phyloP scores from a whole-genome alignment of 2,797 vertebrate species.

The Neostethus bicornis region DNA sequence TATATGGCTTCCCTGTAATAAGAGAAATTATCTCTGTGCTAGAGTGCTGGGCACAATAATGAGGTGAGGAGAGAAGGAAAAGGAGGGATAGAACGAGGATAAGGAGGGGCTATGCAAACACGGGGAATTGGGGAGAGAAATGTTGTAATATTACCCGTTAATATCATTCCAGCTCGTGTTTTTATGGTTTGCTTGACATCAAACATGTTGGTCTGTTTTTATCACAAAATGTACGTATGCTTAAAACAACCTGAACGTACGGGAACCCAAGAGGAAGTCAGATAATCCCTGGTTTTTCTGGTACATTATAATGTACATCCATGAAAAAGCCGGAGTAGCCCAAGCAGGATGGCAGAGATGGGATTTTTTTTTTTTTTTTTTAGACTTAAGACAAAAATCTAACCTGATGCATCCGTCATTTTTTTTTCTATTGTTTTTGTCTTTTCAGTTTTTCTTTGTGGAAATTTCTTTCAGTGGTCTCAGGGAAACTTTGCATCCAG shows the following conservation, averaged over 20 bases:
- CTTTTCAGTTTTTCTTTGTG: no score
- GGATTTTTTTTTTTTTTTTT: neutral
- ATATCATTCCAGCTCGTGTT: constrained; percentile 45
- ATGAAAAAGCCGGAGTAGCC: neutral
- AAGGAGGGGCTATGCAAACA: constrained; percentile 41
- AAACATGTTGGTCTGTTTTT: constrained; percentile 39
- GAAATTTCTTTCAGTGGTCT: no score
- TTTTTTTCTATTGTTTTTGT: no score
- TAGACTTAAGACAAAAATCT: neutral
- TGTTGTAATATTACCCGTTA: constrained; percentile 60
- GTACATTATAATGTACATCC: neutral
- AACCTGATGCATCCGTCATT: no score
- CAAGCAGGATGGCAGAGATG: neutral
- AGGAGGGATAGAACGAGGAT: no score
- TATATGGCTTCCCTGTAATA: constrained; percentile 64
- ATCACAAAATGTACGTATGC: constrained; percentile 43
- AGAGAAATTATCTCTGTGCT: constrained; percentile 64
- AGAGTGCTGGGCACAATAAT: constrained; percentile 49
- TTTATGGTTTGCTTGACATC: constrained; percentile 41
- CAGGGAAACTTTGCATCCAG: no score
- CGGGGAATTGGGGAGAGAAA: constrained; percentile 29
- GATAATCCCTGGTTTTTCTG: neutral
- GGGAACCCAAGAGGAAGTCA: neutral
- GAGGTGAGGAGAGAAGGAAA: constrained; percentile 21
- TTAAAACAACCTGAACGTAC: neutral